phyloP scores from a whole-genome alignment of 2,113 vertebrate species.

The Microtus montanus region DNA sequence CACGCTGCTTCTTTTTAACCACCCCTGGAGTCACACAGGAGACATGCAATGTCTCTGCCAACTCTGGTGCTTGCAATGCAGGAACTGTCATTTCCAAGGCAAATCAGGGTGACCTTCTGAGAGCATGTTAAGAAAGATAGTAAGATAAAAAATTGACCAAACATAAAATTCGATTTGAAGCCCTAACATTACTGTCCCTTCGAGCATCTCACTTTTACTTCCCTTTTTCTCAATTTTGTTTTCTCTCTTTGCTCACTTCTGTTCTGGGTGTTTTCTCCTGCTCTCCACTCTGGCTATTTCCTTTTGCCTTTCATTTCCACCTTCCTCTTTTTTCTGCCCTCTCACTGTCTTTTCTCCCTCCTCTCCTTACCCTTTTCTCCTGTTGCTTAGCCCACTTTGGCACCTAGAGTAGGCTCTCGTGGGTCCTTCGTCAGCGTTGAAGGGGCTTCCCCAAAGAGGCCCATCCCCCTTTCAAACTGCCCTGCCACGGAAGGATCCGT shows the following conservation, averaged over 20 bases:
- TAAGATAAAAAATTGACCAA: not conserved
- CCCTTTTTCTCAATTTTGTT: not conserved
- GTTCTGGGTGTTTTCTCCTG: not conserved
- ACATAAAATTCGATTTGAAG: not conserved
- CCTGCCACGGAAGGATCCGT: slow-evolving; percentile 84
- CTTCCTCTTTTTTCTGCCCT: not conserved
- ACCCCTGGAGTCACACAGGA: not conserved
- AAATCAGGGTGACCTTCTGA: slow-evolving; percentile 58
- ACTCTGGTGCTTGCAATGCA: not conserved
- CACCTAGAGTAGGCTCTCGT: slow-evolving; percentile 58
- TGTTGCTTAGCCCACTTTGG: slow-evolving; percentile 1
- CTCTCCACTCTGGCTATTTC: not conserved
- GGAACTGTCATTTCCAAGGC: slow-evolving; percentile 38
- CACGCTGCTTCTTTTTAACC: not conserved
- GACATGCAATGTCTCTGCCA: not conserved
- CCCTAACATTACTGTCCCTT: not conserved
- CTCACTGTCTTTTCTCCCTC: not conserved
- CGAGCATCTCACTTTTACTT: not conserved
- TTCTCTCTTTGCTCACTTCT: not conserved
- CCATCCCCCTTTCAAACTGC: slow-evolving; percentile 79
- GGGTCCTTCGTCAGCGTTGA: slow-evolving; percentile 73
- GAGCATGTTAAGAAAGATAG: slow-evolving; percentile 11
- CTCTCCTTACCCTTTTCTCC: not conserved
- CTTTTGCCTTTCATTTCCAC: not conserved
- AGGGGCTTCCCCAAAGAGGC: slow-evolving; percentile 79